Evolutionary conservation across 2,888 invertebrate genomes (phyloP).

Genomic region (Eristalis intricaria): DNA sequence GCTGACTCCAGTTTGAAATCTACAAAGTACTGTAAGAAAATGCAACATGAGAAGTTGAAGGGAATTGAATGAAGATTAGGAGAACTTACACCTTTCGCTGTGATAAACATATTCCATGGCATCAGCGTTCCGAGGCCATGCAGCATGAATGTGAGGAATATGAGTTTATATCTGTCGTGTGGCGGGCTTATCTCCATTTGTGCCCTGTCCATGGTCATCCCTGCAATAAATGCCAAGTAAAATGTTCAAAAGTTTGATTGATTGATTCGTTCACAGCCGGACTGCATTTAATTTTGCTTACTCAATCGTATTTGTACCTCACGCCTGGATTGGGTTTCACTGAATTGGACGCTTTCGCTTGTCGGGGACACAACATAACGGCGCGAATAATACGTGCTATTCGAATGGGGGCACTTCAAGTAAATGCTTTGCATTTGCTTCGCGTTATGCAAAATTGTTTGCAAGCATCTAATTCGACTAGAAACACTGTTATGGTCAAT

Average conservation of each 20-base stretch:
- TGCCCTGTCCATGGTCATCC: slow-evolving; percentile 86
- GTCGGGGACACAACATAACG: too few species aligned
- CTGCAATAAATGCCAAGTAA: slow-evolving; percentile 74
- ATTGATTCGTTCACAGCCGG: neutral
- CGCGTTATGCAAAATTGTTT: too few species aligned
- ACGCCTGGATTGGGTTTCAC: neutral
- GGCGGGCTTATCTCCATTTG: slow-evolving; percentile 89
- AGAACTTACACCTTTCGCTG: slow-evolving; percentile 89
- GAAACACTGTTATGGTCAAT: too few species aligned
- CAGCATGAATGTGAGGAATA: slow-evolving; percentile 93
- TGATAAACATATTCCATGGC: slow-evolving; percentile 99
- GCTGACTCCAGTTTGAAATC: slow-evolving; percentile 89
- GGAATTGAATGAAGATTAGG: neutral
- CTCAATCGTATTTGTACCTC: neutral
- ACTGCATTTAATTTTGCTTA: neutral
- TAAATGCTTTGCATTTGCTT: neutral
- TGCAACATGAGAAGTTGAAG: slow-evolving; percentile 20
- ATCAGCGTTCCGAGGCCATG: slow-evolving; percentile 97
- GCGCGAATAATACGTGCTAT: too few species aligned
- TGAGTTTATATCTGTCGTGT: slow-evolving; percentile 89
- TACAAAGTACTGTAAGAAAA: slow-evolving; percentile 89
- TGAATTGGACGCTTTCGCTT: neutral
- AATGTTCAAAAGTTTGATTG: neutral
- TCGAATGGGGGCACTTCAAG: neutral
- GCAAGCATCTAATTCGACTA: too few species aligned